phyloP scores from a whole-genome alignment of 2,888 invertebrate species.

The Pterostichus madidus region DNA sequence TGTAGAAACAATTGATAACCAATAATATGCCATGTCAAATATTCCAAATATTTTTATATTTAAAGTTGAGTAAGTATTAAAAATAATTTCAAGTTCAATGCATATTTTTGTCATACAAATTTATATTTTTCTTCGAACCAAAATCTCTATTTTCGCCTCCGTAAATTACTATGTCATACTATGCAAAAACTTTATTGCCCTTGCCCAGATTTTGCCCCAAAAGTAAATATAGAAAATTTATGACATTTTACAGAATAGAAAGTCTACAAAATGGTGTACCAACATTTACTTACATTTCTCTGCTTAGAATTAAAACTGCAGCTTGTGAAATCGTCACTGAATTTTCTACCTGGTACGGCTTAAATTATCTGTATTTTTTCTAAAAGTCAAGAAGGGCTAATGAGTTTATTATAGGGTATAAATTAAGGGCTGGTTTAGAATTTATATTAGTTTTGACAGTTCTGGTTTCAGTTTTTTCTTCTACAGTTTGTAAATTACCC shows the following conservation, averaged over 20 bases:
- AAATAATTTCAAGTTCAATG: no score
- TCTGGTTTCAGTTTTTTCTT: slow-evolving; percentile 26
- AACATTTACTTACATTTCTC: slow-evolving; percentile 35
- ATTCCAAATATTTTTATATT: no score
- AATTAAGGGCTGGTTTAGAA: slow-evolving; percentile 51
- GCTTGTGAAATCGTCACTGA: slow-evolving; percentile 1
- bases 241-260: slow-evolving; percentile 37
- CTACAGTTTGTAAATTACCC: slow-evolving; percentile 12
- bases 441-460: slow-evolving; percentile 60
- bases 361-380: slow-evolving; percentile 47
- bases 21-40: no score
- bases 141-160: no score
- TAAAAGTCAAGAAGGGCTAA: slow-evolving; percentile 40
- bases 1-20: no score
- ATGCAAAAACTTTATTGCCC: slow-evolving; percentile 45
- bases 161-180: background rate
- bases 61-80: no score
- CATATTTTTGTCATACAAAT: no score
- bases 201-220: slow-evolving; percentile 4
- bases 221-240: slow-evolving; percentile 49
- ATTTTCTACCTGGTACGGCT: slow-evolving; percentile 1
- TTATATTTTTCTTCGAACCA: no score
- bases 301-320: background rate
- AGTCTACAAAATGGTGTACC: slow-evolving; percentile 13
- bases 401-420: slow-evolving; percentile 55